Evolutionary conservation across 2,113 vertebrate genomes (phyloP).

Genomic region (Sialia sialis): DNA sequence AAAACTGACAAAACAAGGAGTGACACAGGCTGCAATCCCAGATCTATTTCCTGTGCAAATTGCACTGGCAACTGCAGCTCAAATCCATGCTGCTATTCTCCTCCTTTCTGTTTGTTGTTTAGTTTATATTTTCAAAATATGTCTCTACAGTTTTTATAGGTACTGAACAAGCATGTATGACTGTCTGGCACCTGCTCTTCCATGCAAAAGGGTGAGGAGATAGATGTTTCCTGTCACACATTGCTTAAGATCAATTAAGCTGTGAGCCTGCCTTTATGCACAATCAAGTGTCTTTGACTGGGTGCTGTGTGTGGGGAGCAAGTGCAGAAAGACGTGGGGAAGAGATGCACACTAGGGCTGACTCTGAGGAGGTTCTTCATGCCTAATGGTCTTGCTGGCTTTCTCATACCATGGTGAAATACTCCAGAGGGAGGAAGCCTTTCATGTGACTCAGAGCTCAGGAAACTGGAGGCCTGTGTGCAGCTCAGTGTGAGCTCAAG

Average conservation of each 20-base stretch:
- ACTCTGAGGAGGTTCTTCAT: not conserved
- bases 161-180: not conserved
- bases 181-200: not conserved
- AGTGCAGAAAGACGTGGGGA: not conserved
- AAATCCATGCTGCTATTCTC: not conserved
- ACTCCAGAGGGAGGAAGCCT: not conserved
- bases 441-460: rapidly evolving
- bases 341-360: not conserved
- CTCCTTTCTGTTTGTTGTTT: not conserved
- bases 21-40: not conserved
- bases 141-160: not conserved
- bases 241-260: not conserved
- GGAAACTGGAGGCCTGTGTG: not conserved
- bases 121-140: not conserved
- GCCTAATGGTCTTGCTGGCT: not conserved
- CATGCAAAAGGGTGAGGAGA: not conserved
- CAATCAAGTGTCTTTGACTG: not conserved
- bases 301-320: not conserved
- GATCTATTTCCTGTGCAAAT: not conserved
- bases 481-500: not conserved
- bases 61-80: not conserved
- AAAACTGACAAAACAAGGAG: not conserved
- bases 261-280: not conserved
- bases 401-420: not conserved
- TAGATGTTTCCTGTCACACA: not conserved